phyloP scores from a whole-genome alignment of 1,140 invertebrate species.

The Zeugodacus cucurbitae region DNA sequence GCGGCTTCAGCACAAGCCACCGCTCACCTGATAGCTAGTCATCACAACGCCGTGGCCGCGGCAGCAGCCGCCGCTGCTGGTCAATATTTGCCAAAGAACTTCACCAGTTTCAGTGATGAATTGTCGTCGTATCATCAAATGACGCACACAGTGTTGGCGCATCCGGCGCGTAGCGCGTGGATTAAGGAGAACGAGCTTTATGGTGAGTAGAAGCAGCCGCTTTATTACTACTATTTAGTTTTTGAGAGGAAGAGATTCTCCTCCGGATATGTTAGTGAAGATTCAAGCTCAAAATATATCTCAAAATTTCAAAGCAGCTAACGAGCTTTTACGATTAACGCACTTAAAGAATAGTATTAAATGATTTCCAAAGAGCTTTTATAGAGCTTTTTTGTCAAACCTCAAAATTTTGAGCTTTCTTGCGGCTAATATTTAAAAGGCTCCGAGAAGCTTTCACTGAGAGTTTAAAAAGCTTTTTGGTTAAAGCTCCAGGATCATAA shows the following conservation, averaged over 20 bases:
- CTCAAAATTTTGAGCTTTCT: background rate
- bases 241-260: background rate
- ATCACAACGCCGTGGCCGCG: slow-evolving; percentile 55
- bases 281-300: too few relatives aligned
- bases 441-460: too few relatives aligned
- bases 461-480: too few relatives aligned
- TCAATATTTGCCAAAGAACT: slow-evolving; percentile 62
- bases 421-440: too few relatives aligned
- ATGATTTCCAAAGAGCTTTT: background rate
- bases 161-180: slow-evolving; percentile 59
- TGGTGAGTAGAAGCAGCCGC: slow-evolving; percentile 51
- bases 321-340: too few relatives aligned
- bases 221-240: background rate
- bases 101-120: slow-evolving; percentile 59
- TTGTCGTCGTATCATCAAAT: slow-evolving; percentile 64
- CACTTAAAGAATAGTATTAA: too few relatives aligned
- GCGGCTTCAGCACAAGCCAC: slow-evolving; percentile 58
- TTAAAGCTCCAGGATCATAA: too few relatives aligned
- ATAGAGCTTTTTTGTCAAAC: background rate
- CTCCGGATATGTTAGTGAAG: background rate
- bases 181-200: slow-evolving; percentile 64
- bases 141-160: slow-evolving; percentile 62
- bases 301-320: too few relatives aligned
- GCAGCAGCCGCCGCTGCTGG: slow-evolving; percentile 59
- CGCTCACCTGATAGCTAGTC: slow-evolving; percentile 59